These are phyloP conservation scores for Zaprionus ornatus DNA, from an alignment of 1,140 invertebrate genomes.

Conservation along the genomic window DNA sequence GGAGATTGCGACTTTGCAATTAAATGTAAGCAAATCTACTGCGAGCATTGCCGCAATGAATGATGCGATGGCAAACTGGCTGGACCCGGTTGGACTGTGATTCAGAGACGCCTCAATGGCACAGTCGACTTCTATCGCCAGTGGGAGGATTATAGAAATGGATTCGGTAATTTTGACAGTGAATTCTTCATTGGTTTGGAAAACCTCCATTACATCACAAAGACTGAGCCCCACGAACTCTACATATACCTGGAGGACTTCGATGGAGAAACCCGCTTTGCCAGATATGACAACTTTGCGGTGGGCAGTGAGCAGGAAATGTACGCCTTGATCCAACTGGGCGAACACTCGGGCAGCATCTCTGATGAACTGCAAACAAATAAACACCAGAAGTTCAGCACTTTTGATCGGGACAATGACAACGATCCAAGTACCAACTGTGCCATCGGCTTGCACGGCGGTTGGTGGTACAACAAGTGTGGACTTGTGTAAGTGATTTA, in stretches of 20 bases:
- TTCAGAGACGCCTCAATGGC: slow-evolving; percentile 10
- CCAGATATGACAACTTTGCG: slow-evolving; percentile 4
- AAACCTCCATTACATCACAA: neutral
- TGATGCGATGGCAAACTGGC: slow-evolving; percentile 4
- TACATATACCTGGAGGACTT: slow-evolving; percentile 7
- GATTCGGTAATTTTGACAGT: neutral
- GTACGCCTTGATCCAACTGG: neutral
- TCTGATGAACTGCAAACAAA: neutral
- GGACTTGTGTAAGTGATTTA: neutral
- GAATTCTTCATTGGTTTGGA: slow-evolving; percentile 24
- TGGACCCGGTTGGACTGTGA: slow-evolving; percentile 33
- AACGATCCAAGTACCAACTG: neutral
- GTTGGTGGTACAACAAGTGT: slow-evolving; percentile 22
- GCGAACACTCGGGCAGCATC: neutral
- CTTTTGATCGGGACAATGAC: slow-evolving; percentile 14
- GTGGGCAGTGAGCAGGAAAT: neutral
- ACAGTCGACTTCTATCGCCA: slow-evolving; percentile 9
- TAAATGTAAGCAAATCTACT: neutral
- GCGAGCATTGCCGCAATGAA: neutral
- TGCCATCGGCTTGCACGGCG: neutral
- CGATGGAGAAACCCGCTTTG: neutral
- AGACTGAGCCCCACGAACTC: neutral
- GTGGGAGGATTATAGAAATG: slow-evolving; percentile 2
- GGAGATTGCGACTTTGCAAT: neutral
- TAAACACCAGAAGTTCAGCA: slow-evolving; percentile 12